Conservation (phyloP, 2,113 vertebrate genomes). For the Micronycteris hirsuta region DNA sequence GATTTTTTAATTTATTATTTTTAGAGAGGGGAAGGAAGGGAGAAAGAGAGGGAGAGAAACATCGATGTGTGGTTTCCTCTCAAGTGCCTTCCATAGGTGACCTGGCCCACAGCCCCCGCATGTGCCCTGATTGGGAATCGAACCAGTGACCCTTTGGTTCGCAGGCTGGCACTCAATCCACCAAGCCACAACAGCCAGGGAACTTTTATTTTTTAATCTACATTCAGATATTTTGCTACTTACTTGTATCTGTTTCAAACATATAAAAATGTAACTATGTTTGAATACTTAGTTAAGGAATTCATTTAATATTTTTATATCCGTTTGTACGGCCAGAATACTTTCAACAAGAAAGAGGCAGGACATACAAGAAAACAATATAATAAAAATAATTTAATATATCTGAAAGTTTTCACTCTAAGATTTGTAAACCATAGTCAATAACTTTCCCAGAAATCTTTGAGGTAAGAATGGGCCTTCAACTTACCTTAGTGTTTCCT, state of each 20-base stretch:
- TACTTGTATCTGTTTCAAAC: neutral
- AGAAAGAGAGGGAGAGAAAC: no score
- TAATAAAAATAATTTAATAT: neutral
- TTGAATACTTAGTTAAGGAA: neutral
- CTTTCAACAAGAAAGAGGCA: neutral
- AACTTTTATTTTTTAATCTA: neutral
- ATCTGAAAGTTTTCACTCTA: neutral
- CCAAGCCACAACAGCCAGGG: no score
- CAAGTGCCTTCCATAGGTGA: no score
- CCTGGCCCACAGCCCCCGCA: no score
- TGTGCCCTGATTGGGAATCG: no score
- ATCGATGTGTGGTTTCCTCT: no score
- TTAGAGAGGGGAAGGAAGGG: no score
- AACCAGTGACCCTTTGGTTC: no score
- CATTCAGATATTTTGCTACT: neutral
- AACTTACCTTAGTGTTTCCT: neutral
- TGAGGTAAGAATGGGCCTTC: neutral
- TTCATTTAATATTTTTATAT: neutral
- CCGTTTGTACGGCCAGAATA: neutral
- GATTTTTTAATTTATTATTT: no score
- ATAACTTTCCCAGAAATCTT: neutral
- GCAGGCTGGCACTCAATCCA: no score
- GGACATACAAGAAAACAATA: neutral
- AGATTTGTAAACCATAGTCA: neutral
- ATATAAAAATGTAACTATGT: neutral